A percentile compares a stretch with the other conserved stretches of the same genome.
Evolutionary conservation across 2,113 vertebrate species (phyloP).

Genomic region (Heteronetta atricapilla): DNA sequence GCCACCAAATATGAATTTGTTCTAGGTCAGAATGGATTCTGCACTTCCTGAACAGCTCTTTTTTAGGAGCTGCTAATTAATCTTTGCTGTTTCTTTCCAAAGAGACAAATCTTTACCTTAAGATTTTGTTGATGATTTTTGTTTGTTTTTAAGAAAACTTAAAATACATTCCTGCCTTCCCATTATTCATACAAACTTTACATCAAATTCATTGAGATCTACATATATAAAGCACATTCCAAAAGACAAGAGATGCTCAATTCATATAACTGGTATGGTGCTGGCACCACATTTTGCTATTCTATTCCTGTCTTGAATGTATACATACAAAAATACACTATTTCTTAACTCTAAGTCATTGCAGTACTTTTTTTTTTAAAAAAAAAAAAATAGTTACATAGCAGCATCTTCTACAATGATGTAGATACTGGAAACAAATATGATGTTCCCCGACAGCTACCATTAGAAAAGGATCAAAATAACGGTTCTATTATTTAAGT

Average conservation of each 20-base stretch:
- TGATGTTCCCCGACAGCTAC: background rate
- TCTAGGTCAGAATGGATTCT: background rate
- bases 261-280: background rate
- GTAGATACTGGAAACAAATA: background rate
- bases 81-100: background rate
- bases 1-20: rapidly evolving
- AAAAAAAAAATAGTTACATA: background rate
- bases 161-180: background rate
- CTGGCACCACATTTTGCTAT: background rate
- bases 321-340: background rate
- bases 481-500: background rate
- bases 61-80: background rate
- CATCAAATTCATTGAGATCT: background rate
- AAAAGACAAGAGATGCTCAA: background rate
- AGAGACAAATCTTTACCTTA: background rate
- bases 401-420: background rate
- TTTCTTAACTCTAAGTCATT: background rate
- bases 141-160: background rate
- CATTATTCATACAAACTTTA: background rate
- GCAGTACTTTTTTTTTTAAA: background rate
- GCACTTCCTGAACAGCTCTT: background rate
- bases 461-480: background rate
- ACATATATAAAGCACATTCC: rapidly evolving
- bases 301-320: background rate
- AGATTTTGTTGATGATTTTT: background rate